Evolutionary conservation across 2,888 invertebrate species (phyloP).

Genomic region (Ophion slaviceki): DNA sequence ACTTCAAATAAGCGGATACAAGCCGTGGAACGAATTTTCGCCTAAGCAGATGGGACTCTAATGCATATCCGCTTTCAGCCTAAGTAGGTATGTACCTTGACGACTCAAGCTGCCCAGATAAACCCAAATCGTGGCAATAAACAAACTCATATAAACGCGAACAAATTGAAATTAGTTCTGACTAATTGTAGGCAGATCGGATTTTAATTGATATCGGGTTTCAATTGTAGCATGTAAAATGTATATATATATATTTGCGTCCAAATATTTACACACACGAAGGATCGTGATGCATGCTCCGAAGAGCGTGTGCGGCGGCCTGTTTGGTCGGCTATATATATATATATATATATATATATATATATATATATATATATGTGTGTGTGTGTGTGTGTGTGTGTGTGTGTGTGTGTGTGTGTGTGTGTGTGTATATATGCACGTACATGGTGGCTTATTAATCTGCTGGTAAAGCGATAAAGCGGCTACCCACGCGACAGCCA

Average conservation of each 20-base stretch:
- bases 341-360: constrained; percentile 23
- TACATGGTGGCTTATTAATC: constrained; percentile 78
- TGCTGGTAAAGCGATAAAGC: constrained; percentile 80
- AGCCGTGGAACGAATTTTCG: too few relatives aligned
- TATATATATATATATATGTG: too few relatives aligned
- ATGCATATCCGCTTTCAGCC: too few relatives aligned
- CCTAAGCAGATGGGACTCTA: too few relatives aligned
- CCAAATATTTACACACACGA: constrained; percentile 65
- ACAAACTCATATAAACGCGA: not conserved
- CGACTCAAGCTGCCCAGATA: not conserved
- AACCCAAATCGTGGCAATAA: not conserved
- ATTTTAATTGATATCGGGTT: not conserved
- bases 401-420: too few relatives aligned
- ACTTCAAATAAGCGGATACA: too few relatives aligned
- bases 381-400: too few relatives aligned
- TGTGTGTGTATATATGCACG: constrained; percentile 8
- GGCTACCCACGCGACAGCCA: constrained; percentile 76
- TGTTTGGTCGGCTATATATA: constrained; percentile 65
- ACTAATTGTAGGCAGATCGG: not conserved
- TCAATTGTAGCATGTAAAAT: not conserved
- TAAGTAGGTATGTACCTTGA: not conserved
- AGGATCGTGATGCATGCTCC: constrained; percentile 67
- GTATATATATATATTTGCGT: constrained; percentile 59
- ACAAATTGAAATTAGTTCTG: not conserved
- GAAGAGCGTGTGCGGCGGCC: constrained; percentile 57